Evolutionary conservation across 2,888 invertebrate genomes (phyloP), one percentile per base, ranked within the genome.

Genomic region (Drosophila cracens): DNA sequence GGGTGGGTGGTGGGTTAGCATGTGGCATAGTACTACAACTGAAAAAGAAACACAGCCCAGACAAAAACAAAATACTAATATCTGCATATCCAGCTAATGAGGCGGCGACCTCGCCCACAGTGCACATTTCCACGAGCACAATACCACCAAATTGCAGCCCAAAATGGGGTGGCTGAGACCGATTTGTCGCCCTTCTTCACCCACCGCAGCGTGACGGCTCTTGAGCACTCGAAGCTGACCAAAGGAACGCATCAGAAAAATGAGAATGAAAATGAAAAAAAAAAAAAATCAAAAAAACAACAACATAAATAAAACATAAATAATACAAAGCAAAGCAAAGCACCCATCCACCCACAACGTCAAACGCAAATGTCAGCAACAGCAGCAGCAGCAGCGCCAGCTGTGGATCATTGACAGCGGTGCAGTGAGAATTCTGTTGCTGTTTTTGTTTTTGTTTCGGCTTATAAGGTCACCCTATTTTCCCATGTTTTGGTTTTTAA

Each of bases 11-110:
- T 79, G 68, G 79, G 40, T 76, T 48, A 33, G 27, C 61, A 56
- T 33, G 31, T 34, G 27, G 53, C 53, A 40, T 27, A 40, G 27
- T 27, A 48, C 53, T 25, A 36, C 11, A 46, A 10, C 31, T 27
- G 4, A 51, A 53, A 61, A 48, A 25, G 51, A 64, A 56, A 48
- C 11, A 53, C 54, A 48, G 43, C 25, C 8, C 59, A 66, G 65
- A 49, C 69, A 62, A 49, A 16, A 25, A 53, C 48, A 60, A 46
- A 38, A 58, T 46, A 34, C 38, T 33, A 48, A 78, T 72, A 79
- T 79, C 71, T 76, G 64, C 72, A 74, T 74, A 76, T 76, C 48
- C 72, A 70, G 80, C 83, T 83, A 83, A 83, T 83, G 83, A 89
- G 89, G 65, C 77, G 77, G 59, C 74, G 84, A 75, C 84, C 85